These are phyloP conservation scores for Lottia scabra DNA, from an alignment of 2,888 invertebrate genomes.

Conservation along the genomic window DNA sequence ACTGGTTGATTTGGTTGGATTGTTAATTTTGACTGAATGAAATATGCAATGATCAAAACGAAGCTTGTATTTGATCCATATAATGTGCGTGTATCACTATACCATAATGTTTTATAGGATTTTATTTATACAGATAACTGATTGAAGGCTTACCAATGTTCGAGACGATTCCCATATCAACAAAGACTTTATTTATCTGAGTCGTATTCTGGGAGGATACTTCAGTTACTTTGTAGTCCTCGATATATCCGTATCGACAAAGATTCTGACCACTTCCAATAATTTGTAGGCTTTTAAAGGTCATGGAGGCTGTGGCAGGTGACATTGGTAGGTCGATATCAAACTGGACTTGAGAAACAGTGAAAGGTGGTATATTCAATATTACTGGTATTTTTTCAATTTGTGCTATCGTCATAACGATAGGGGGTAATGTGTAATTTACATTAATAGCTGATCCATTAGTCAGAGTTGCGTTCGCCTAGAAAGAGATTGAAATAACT, in stretches of 20 bases:
- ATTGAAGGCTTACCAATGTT: conserved; percentile 51
- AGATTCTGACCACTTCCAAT: conserved; percentile 33
- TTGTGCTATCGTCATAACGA: conserved; percentile 37
- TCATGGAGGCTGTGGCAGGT: conserved; percentile 44
- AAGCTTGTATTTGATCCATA: too few relatives aligned
- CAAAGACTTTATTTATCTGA: conserved; percentile 45
- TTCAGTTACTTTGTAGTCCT: conserved; percentile 31
- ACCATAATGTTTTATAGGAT: too few relatives aligned
- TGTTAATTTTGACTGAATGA: too few relatives aligned
- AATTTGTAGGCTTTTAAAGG: conserved; percentile 40
- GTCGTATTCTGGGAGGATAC: conserved; percentile 41
- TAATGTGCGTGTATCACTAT: too few relatives aligned
- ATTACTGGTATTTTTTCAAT: conserved; percentile 35
- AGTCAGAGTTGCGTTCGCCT: conserved; percentile 26
- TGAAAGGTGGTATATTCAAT: conserved; percentile 39
- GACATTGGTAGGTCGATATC: conserved; percentile 48
- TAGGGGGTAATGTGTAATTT: conserved; percentile 27
- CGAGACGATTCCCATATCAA: conserved; percentile 55
- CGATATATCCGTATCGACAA: conserved; percentile 25
- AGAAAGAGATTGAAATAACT: background rate
- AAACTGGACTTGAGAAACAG: conserved; percentile 40
- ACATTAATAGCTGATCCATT: conserved; percentile 34
- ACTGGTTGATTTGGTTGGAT: too few relatives aligned
- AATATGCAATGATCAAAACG: too few relatives aligned
- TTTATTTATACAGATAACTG: too few relatives aligned